phyloP scores from a whole-genome alignment of 2,113 vertebrate species.

The Thunnus maccoyii region DNA sequence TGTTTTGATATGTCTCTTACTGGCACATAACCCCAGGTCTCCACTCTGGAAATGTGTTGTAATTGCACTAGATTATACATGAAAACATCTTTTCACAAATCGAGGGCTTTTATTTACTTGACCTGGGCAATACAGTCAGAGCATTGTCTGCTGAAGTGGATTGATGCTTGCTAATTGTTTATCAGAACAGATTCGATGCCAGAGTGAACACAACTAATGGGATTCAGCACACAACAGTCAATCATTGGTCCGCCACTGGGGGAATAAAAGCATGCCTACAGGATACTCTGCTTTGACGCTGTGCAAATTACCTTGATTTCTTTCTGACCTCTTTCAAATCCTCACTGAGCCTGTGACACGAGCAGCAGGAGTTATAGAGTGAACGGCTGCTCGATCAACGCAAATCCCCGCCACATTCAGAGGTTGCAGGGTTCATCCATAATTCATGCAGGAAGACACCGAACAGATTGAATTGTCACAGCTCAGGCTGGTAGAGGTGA shows the following conservation, averaged over 20 bases:
- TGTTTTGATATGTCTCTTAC: not conserved
- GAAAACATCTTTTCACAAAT: conserved; percentile 41
- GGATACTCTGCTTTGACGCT: conserved; percentile 36
- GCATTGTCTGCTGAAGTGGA: conserved; percentile 47
- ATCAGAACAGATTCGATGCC: conserved; percentile 44
- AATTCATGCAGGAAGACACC: conserved; percentile 63
- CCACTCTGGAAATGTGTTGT: not conserved
- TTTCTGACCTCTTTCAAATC: conserved; percentile 52
- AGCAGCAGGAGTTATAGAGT: conserved; percentile 44
- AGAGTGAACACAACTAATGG: conserved; percentile 51
- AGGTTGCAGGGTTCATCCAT: conserved; percentile 70
- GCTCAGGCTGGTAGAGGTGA: conserved; percentile 22
- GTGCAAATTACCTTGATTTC: conserved; percentile 51
- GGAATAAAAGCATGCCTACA: conserved; percentile 42
- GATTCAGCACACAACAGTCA: conserved; percentile 51
- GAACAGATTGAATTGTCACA: conserved; percentile 77
- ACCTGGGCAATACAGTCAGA: not conserved
- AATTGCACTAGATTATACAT: not conserved
- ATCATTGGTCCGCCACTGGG: conserved; percentile 33
- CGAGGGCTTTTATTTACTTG: conserved; percentile 43
- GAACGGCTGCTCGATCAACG: conserved; percentile 49
- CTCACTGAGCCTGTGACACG: conserved; percentile 38
- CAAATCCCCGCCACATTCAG: conserved; percentile 54
- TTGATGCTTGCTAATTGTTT: conserved; percentile 57
- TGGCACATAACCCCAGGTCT: not conserved